These are phyloP conservation scores for Thalpophila matura DNA, from an alignment of 2,888 invertebrate species.

Conservation along the genomic window DNA sequence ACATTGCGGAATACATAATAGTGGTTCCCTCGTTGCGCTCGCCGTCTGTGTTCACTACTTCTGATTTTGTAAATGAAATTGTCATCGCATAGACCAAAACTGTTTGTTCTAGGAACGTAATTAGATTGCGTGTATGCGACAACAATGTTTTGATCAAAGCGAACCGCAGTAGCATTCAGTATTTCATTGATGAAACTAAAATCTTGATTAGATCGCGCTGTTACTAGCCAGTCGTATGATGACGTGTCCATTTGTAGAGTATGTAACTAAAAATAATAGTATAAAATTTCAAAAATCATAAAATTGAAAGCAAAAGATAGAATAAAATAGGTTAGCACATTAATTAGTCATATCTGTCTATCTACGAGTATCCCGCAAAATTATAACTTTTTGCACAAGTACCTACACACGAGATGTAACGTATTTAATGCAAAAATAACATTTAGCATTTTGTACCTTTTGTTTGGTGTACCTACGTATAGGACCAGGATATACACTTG, in stretches of 20 bases:
- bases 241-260: slow-evolving; percentile 76
- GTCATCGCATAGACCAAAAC: slow-evolving; percentile 69
- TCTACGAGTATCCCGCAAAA: too few relatives aligned
- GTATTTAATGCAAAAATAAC: background rate
- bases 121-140: slow-evolving; percentile 70
- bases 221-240: slow-evolving; percentile 82
- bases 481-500: too few relatives aligned
- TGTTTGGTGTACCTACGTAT: too few relatives aligned
- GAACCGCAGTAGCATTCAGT: slow-evolving; percentile 77
- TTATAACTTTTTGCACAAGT: background rate
- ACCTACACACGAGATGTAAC: too few relatives aligned
- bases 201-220: slow-evolving; percentile 74
- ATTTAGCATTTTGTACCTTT: background rate
- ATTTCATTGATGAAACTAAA: slow-evolving; percentile 74
- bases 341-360: background rate
- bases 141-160: slow-evolving; percentile 83
- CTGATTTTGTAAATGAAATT: slow-evolving; percentile 76
- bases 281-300: too few relatives aligned
- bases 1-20: slow-evolving; percentile 10
- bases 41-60: slow-evolving; percentile 10
- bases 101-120: slow-evolving; percentile 19
- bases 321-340: background rate
- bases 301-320: background rate
- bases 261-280: slow-evolving; percentile 74
- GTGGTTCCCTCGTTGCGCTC: background rate